A percentile compares a stretch with the other conserved stretches of the same genome.
Evolutionary conservation across 2,888 invertebrate species (phyloP).

Genomic region (Leptura quadrifasciata): DNA sequence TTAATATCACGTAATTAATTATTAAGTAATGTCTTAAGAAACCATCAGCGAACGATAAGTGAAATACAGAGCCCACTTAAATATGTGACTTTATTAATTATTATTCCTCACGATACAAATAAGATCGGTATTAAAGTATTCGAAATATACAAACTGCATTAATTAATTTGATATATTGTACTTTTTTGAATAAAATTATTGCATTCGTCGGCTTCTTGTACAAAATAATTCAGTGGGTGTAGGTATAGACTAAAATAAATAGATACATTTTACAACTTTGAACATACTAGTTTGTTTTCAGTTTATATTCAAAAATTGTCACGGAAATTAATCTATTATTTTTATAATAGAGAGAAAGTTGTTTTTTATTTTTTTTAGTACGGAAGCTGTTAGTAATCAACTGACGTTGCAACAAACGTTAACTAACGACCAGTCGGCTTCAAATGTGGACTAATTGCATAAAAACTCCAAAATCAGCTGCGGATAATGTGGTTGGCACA

Average conservation of each 20-base stretch:
- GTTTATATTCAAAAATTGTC: no score
- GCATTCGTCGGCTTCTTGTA: neutral
- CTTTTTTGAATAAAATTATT: slow-evolving; percentile 15
- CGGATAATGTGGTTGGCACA: no score
- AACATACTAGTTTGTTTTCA: no score
- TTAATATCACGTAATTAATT: slow-evolving; percentile 53
- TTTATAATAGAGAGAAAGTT: no score
- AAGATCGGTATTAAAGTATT: slow-evolving; percentile 39
- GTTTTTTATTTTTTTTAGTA: no score
- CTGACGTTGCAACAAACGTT: no score
- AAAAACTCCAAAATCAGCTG: no score
- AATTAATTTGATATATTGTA: slow-evolving; percentile 47
- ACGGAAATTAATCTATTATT: no score
- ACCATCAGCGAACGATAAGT: slow-evolving; percentile 47
- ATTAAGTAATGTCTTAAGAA: slow-evolving; percentile 47
- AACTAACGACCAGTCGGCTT: no score
- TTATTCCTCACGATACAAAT: slow-evolving; percentile 50
- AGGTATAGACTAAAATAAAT: neutral
- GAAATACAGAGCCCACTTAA: slow-evolving; percentile 46
- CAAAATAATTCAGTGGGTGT: neutral
- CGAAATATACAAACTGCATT: slow-evolving; percentile 39
- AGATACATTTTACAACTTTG: no score
- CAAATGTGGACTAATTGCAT: no score
- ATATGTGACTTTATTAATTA: slow-evolving; percentile 59
- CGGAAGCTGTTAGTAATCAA: no score